phyloP scores from a whole-genome alignment of 2,797 vertebrate genomes.

The Tachyglossus aculeatus region DNA sequence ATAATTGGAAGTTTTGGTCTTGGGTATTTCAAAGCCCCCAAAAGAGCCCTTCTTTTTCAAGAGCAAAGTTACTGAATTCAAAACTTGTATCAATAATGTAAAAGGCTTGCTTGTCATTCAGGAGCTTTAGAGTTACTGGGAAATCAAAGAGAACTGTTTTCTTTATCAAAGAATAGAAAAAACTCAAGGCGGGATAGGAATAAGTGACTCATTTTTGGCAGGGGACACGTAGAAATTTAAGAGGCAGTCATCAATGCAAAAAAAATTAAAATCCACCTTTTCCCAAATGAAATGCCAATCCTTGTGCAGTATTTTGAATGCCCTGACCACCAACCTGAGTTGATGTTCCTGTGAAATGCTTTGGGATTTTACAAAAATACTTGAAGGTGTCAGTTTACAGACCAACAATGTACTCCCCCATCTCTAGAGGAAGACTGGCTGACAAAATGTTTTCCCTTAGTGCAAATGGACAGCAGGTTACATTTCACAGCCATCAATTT shows the following conservation, averaged over 20 bases:
- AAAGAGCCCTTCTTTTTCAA: constrained; percentile 48
- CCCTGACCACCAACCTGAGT: accelerated
- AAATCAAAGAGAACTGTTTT: constrained; percentile 59
- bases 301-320: accelerated
- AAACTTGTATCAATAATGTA: constrained; percentile 73
- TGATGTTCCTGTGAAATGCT: not conserved
- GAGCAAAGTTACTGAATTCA: constrained; percentile 57
- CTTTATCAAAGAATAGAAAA: constrained; percentile 40
- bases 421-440: not conserved
- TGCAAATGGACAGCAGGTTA: constrained; percentile 50
- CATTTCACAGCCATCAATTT: constrained; percentile 25
- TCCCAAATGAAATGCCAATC: accelerated
- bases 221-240: constrained; percentile 18
- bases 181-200: not conserved
- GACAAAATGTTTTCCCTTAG: constrained; percentile 46
- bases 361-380: not conserved
- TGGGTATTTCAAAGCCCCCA: constrained; percentile 46
- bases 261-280: not conserved
- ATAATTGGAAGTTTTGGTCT: constrained; percentile 34
- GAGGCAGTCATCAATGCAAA: not conserved
- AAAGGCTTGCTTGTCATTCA: constrained; percentile 39
- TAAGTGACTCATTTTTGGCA: constrained; percentile 1
- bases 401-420: not conserved
- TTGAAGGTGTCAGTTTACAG: not conserved
- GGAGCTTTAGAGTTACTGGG: constrained; percentile 36